A percentile compares a stretch with the other conserved stretches of the same genome.
These are phyloP conservation scores for Contarinia nasturtii DNA, from an alignment of 1,140 invertebrate species.

Conservation along the genomic window DNA sequence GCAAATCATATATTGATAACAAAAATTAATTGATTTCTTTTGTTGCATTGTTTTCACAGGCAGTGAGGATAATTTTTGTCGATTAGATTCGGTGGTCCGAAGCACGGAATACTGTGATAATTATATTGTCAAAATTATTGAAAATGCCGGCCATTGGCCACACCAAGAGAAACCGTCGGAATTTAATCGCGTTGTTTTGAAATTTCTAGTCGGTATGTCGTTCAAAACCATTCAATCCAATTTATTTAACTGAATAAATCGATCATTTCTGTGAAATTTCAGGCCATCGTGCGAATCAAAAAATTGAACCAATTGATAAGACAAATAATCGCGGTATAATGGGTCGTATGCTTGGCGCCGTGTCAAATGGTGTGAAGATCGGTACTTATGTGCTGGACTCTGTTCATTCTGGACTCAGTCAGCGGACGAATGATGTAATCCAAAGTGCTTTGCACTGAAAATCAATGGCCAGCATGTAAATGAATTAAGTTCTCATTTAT, in stretches of 20 bases:
- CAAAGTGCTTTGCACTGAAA: conserved; percentile 6
- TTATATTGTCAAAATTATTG: conserved; percentile 42
- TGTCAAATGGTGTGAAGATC: conserved; percentile 35
- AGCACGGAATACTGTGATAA: conserved; percentile 43
- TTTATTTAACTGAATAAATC: background rate
- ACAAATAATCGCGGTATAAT: conserved; percentile 24
- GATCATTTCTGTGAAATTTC: background rate
- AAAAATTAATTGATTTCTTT: background rate
- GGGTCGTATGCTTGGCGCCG: conserved; percentile 32
- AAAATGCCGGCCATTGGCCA: conserved; percentile 49
- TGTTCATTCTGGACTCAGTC: no score
- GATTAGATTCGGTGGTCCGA: conserved; percentile 40
- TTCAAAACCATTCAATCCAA: background rate
- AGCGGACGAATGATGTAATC: conserved; percentile 27
- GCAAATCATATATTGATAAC: no score
- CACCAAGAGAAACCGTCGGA: conserved; percentile 48
- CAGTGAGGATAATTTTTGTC: conserved; percentile 7
- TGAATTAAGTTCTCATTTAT: no score
- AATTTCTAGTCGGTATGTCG: conserved; percentile 38
- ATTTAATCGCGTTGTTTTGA: conserved; percentile 44
- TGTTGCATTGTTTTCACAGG: background rate
- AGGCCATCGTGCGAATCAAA: conserved; percentile 12
- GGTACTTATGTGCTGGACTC: conserved; percentile 35
- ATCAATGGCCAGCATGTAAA: no score
- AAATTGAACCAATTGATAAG: background rate